Evolutionary conservation across 2,113 vertebrate genomes (phyloP), one percentile per base, ranked within the genome.

Genomic region (Istiophorus platypterus): DNA sequence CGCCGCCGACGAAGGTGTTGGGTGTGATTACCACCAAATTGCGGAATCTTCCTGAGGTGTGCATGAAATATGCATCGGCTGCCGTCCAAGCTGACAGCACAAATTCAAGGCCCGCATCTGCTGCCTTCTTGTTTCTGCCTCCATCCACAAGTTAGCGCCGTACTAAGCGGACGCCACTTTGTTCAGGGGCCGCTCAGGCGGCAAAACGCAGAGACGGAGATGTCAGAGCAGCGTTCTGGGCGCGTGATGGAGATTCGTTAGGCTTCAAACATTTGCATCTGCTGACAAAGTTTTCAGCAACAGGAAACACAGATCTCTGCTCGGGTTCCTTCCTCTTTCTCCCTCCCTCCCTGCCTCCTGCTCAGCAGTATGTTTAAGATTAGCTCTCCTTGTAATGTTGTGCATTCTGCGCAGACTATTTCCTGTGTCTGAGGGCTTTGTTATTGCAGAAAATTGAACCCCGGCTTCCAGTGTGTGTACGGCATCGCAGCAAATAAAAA

Each of bases 241-340:
- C 26, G 51, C 2, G 66, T 70, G 85, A 83, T 85, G 70, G 86
- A 68, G 75, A 52, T 67, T 88, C 31, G 59, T 62, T 49, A n/a
- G 18, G 81, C 92, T 88, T 91, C 89, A 90, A 90, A 92, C 78
- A 5, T 71, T 72, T 72, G 76, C 77, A 84, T 86, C 72, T 85
- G 88, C 91, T 87, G 90, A 92, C 87, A 84, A 88, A 76, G 82
- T 91, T 92, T 82, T 79, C 65, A 84, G 93, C 87, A 94, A 95
- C 94, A 94, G 95, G 94, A 95, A 95, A 88, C 90, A 27, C 89
- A 92, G 85, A 93, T 91, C 87, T 93, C 87, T 85, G 88, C 84
- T 70, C 20, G 27, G 37, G 81, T 93, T 94, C 92, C 92, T 95
- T 92, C 93, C 94, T 87, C 82, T 74, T 54, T 72, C 83, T 26